Base-by-base conservation (phyloP, 1,140 invertebrate genomes). In the Tachypleus tridentatus region DNA sequence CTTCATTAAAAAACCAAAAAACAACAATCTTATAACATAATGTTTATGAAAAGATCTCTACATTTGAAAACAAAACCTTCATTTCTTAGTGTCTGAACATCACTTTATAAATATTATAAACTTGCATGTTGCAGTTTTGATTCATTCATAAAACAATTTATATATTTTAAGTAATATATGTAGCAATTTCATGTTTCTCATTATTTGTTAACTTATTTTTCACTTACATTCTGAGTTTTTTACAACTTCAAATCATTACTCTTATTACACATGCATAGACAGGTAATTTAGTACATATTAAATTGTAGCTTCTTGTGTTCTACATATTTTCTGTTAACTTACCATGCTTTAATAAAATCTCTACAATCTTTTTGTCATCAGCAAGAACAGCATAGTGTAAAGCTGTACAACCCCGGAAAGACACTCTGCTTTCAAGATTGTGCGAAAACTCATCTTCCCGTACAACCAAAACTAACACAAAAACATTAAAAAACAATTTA, bases 341-440 rank as follows among this genome's bases (percentile, higher is more conserved):
- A 71, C 69, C 66, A 62, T 73, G 69, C 60, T 79, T 73, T 6
- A 82, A 70, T 47, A 83, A 72, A 3, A 74, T 9, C 66, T 75
- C 71, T 9, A 81, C 75, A 61, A 84, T 82, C 11, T 80, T 79
- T 47, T 80, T 72, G 71, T 86, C 85, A 78, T 93, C 85, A 9
- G 83, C 80, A 51, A 96, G 77, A 57, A 86, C 88, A 11, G 91
- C 91, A 81, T 96, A 97, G 77, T 95, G 92, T 57, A 97, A 79
- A 57, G 91, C 84, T 61, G 92, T 94, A 76, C 89, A 93, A 29
- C 90, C 91, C 66, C 84, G 80, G 74, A 91, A 95, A 7, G 83
- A 85, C 0, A 86, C 88, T 71, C 82, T 80, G 66, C 79, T 85
- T 71, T 87, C 90, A 64, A 94, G 80, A 49, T 80, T 73, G 69